A percentile compares a stretch with the other conserved stretches of the same genome.
These are phyloP conservation scores for Papilio machaon DNA, from an alignment of 1,140 invertebrate species.

Conservation along the genomic window DNA sequence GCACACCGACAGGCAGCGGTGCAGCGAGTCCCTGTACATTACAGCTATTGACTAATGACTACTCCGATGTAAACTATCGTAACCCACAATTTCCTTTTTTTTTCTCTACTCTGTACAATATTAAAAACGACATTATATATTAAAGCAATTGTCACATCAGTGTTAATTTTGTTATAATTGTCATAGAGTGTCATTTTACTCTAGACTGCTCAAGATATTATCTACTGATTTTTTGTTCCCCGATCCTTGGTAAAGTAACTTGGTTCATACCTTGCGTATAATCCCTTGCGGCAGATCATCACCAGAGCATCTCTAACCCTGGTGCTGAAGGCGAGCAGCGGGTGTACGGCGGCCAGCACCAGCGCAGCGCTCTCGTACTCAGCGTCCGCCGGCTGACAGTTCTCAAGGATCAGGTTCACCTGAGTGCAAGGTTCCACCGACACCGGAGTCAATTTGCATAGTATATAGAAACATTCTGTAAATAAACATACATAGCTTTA, in stretches of 20 bases:
- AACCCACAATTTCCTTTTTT: neutral
- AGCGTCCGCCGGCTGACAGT: conserved; percentile 50
- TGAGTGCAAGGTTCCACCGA: conserved; percentile 61
- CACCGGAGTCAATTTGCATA: conserved; percentile 66
- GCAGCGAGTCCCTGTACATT: conserved; percentile 56
- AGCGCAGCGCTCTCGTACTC: conserved; percentile 52
- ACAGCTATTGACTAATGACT: neutral
- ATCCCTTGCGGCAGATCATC: conserved; percentile 69
- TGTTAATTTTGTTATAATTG: too few species aligned
- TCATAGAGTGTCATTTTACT: too few species aligned
- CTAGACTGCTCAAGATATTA: too few species aligned
- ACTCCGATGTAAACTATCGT: neutral
- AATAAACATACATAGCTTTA: conserved; percentile 24
- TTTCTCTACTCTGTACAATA: neutral
- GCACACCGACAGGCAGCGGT: conserved; percentile 62
- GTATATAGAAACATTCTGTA: conserved; percentile 65
- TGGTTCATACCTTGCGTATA: conserved; percentile 62
- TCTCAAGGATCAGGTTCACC: conserved; percentile 58
- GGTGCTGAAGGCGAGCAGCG: conserved; percentile 66
- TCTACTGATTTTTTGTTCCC: too few species aligned
- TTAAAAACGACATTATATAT: too few species aligned
- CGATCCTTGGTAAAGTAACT: neutral
- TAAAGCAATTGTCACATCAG: too few species aligned
- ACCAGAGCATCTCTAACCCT: conserved; percentile 62
- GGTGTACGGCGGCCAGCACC: conserved; percentile 61